A percentile compares a stretch with the other conserved stretches of the same genome.
phyloP scores from a whole-genome alignment of 2,888 invertebrate genomes.

The Drosophila mercatorum region DNA sequence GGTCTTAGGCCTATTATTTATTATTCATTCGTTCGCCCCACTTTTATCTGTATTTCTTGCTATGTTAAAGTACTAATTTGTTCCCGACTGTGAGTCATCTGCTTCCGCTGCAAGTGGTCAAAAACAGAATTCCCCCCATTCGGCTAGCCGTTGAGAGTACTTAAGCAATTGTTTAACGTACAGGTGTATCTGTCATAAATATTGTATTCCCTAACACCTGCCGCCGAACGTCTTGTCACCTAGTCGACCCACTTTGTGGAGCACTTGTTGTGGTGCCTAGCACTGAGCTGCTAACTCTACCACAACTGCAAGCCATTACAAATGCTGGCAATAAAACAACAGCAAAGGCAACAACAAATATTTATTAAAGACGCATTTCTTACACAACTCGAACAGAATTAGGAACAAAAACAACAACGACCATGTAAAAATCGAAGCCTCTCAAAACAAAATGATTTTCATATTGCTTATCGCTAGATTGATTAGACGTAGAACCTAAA shows the following conservation, averaged over 20 bases:
- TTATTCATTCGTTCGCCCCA: too few species aligned
- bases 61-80: slow-evolving; percentile 6
- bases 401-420: slow-evolving; percentile 3
- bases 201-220: neutral
- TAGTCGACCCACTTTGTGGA: slow-evolving; percentile 16
- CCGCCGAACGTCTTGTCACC: neutral
- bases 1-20: neutral
- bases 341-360: slow-evolving; percentile 25
- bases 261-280: slow-evolving; percentile 17
- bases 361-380: slow-evolving; percentile 72
- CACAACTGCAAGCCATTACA: slow-evolving; percentile 21
- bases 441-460: slow-evolving; percentile 1
- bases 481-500: slow-evolving; percentile 1
- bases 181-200: slow-evolving; percentile 20
- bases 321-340: slow-evolving; percentile 5
- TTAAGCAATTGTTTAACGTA: neutral
- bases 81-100: neutral
- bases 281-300: slow-evolving; percentile 2
- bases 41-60: neutral
- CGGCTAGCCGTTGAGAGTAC: neutral
- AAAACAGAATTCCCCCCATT: neutral
- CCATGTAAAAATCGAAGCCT: slow-evolving; percentile 32
- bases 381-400: slow-evolving; percentile 44
- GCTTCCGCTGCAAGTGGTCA: slow-evolving; percentile 3
- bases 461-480: slow-evolving; percentile 36